Evolutionary conservation across 2,888 invertebrate species (phyloP).

Genomic region (Melitaea athalia): DNA sequence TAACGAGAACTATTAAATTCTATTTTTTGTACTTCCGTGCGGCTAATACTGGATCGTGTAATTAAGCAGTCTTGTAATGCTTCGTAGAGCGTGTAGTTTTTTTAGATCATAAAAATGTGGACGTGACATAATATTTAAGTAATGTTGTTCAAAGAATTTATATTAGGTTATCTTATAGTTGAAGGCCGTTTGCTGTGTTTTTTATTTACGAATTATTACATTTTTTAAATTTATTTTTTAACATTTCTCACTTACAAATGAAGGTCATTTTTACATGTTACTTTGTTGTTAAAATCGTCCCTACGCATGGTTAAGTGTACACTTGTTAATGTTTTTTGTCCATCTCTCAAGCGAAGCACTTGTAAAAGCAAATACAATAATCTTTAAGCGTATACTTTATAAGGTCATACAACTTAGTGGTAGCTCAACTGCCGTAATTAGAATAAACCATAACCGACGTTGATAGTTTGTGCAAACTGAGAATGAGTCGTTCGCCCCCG

Average conservation of each 20-base stretch:
- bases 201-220: not conserved
- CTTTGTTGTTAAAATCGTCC: too few relatives aligned
- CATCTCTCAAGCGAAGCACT: too few relatives aligned
- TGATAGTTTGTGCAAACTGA: conserved; percentile 51
- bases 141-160: not conserved
- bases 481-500: conserved; percentile 42
- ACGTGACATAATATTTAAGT: conserved; percentile 16
- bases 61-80: conserved; percentile 29
- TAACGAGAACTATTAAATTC: not conserved
- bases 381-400: not conserved
- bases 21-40: conserved; percentile 2
- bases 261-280: not conserved
- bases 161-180: not conserved
- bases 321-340: too few relatives aligned
- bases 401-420: conserved; percentile 24
- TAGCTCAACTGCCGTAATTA: conserved; percentile 59
- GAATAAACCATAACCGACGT: conserved; percentile 51
- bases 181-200: not conserved
- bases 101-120: conserved; percentile 17
- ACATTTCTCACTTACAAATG: not conserved
- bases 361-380: not conserved
- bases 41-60: not conserved
- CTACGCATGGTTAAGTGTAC: not conserved
- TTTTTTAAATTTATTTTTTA: not conserved
- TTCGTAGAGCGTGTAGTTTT: conserved; percentile 17